Percentiles rank a stretch among this genome's conserved stretches.
phyloP scores from a whole-genome alignment of 2,888 invertebrate genomes.

The Onthophagus sagittarius region DNA sequence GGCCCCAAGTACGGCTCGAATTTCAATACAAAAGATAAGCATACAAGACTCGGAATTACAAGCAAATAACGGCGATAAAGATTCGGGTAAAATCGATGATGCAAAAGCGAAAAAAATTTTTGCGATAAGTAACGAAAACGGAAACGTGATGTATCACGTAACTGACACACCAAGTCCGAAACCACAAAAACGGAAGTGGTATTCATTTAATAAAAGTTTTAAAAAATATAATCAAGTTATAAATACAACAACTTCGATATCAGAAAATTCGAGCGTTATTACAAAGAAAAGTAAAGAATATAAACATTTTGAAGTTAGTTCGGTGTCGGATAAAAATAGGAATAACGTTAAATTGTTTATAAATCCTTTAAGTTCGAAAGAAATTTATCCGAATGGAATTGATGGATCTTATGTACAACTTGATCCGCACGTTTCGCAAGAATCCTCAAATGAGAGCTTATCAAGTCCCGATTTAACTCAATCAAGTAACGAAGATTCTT shows the following conservation, averaged over 20 bases:
- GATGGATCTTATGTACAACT: conserved; percentile 45
- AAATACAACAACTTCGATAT: conserved; percentile 46
- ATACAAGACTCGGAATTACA: conserved; percentile 46
- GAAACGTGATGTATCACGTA: conserved; percentile 67
- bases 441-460: conserved; percentile 44
- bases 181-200: conserved; percentile 45
- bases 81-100: conserved; percentile 39
- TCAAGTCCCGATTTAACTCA: conserved; percentile 39
- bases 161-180: conserved; percentile 47
- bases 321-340: conserved; percentile 33
- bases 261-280: conserved; percentile 43
- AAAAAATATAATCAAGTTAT: conserved; percentile 40
- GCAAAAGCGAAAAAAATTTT: conserved; percentile 60
- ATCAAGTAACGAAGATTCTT: conserved; percentile 38
- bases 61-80: conserved; percentile 38
- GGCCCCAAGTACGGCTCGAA: conserved; percentile 74
- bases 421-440: conserved; percentile 35
- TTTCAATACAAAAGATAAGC: conserved; percentile 72
- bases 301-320: conserved; percentile 36
- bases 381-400: conserved; percentile 46
- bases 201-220: conserved; percentile 44
- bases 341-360: conserved; percentile 47
- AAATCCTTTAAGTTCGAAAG: conserved; percentile 47
- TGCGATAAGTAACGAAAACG: conserved; percentile 78
- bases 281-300: conserved; percentile 47